Evolutionary conservation across 2,797 vertebrate species (phyloP).

Genomic region (Anniella stebbinsi): DNA sequence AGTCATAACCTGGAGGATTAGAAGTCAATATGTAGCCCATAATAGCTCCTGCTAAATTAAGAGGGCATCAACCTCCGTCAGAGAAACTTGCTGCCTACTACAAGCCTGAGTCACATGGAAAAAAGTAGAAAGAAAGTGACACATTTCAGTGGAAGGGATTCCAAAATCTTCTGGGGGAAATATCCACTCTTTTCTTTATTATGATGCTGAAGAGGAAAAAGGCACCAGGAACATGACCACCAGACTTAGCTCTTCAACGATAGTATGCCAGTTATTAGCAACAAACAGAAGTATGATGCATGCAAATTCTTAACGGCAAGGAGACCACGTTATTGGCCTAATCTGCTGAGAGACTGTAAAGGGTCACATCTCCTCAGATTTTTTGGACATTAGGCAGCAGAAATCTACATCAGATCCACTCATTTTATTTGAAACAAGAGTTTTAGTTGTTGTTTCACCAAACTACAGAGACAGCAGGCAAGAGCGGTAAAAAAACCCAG

Average conservation of each 20-base stretch:
- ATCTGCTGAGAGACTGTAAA: not conserved
- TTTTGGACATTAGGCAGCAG: not conserved
- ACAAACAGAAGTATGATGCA: not conserved
- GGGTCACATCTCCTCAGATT: not conserved
- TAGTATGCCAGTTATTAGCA: not conserved
- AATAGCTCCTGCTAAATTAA: conserved; percentile 20
- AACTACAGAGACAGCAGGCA: too few relatives aligned
- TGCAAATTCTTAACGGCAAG: not conserved
- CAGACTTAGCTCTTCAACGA: not conserved
- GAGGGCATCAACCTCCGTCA: not conserved
- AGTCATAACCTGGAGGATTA: conserved; percentile 12
- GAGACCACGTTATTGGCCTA: not conserved
- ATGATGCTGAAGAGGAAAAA: not conserved
- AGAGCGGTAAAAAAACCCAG: too few relatives aligned
- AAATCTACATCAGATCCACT: not conserved
- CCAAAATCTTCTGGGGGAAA: not conserved
- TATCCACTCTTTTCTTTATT: not conserved
- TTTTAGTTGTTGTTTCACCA: not conserved
- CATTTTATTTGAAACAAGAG: not conserved
- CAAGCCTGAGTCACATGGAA: not conserved
- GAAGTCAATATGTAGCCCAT: not conserved
- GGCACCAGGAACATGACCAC: not conserved
- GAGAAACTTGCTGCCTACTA: not conserved
- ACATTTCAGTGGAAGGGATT: not conserved
- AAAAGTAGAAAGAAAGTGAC: not conserved